Base-by-base conservation (phyloP, 2,888 invertebrate genomes). In the Drosophila eohydei region DNA sequence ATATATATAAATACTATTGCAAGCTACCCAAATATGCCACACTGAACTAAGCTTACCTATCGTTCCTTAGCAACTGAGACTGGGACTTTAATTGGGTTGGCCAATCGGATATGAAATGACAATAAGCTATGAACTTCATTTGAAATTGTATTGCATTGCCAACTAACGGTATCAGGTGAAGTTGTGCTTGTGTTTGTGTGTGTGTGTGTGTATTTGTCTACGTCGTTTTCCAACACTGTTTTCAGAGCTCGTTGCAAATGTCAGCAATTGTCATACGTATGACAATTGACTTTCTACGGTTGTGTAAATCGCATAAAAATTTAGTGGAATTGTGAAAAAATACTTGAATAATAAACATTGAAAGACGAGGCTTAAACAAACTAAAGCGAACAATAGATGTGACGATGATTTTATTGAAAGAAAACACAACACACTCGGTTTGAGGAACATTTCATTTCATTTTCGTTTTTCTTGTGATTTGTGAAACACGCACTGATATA, bases 341-440 rank as follows among this genome's bases (percentile, higher is more conserved):
- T n/a, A 28, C 9, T 40, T 6, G 9, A 40, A 16, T 38, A 30
- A 14, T n/a, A 30, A 54, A 52, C 36, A 36, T 50, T 26, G 21
- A 4, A 46, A 48, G 46, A 38, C 41, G 14, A n/a, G 34, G 12
- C 11, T 2, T 38, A n/a, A 44, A 40, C 40, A 43, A 40, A 26
- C 28, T n/a, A n/a, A n/a, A 48, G 46, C 40, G 28, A 58, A n/a
- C 48, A 28, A 57, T 46, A 66, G 34, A 40, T 66, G 71, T 70
- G 71, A 70, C 70, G 58, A 70, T 70, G 66, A 70, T 9, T 57
- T 40, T 14, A 16, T 11, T 48, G 40, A 48, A 32, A 30, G 26
- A 48, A 40, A 12, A 34, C 38, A 38, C 54, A 54, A 40, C 14
- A 40, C 44, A 68, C 44, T 30, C 36, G 28, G 46, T 21, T 70